Base-by-base conservation (phyloP, 2,113 vertebrate species). In the Pogonocichla stellata region DNA sequence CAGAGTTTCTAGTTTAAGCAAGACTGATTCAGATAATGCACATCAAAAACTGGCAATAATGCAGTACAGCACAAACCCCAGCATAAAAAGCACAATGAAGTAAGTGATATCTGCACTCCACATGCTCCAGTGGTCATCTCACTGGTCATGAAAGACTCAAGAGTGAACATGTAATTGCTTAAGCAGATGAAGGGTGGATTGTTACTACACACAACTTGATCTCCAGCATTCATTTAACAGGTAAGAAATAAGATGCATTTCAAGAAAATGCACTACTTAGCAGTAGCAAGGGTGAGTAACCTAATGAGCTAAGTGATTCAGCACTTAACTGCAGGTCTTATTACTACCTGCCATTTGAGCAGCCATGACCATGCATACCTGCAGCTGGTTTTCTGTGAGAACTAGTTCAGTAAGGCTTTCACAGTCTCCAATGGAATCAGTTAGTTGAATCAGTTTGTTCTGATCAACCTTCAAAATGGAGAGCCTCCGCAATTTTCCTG, bases 401-500 rank as follows among this genome's bases (percentile, higher is more conserved):
- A 99, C 98, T 74, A 99, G 98, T 82, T 99, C 99, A 9, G 99
- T 99, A 94, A 99, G 99, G 97, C 97, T 99, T 98, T 99, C 99
- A 91, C 99, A 99, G 96, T 99, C 98, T 51, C 99, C 99, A 42
- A 99, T 98, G 51, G 98, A 98, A 95, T 99, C 99, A 5, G 99
- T 98, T 92, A 99, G 95, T 70, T 99, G 98, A 31, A 98, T 90
- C 64, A 99, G 98, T 73, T 98, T 98, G 95, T 99, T 99, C 97
- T 99, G 99, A 97, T 99, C 99, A 54, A 98, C 98, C 97, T 99
- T 99, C 96, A 99, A 95, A 92, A 99, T 99, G 1, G 99, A 99
- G 67, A 99, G 98, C 47, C 98, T 98, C 90, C 95, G 98, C 71
- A 99, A 79, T 95, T 99, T 99, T 93, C 99, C 99, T 99, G 93